Evolutionary conservation across 2,888 invertebrate species (phyloP), one percentile per base, ranked within the genome.

Genomic region (Ptychoptera albimana): DNA sequence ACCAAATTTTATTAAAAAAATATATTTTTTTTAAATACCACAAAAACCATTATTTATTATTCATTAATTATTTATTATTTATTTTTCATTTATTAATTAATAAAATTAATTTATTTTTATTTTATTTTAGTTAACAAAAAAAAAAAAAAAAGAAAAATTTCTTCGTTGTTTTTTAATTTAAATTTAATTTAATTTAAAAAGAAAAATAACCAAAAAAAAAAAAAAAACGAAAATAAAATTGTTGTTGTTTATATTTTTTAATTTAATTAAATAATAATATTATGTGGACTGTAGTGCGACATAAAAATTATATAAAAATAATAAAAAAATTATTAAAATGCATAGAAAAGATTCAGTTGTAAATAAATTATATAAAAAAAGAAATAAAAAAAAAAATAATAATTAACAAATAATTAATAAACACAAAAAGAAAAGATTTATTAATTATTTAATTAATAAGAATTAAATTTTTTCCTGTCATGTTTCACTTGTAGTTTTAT

Each of bases 331-430:
- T 32, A n/a, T 9, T 32, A 10, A 43, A 37, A 43, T 43, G 43
- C 43, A 43, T 37, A 43, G 43, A 43, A 43, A 43, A 43, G 43
- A 43, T 37, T 43, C 43, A 43, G 43, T 43, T 43, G 43, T 43
- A 43, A 43, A 37, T 43, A 43, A 32, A 43, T 31, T 9, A 37
- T 23, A n/a, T n/a, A n/a, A n/a, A n/a, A n/a, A n/a, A n/a, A n/a
- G n/a, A 6, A n/a, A 35, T 8, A 3, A 12, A n/a, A 35, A 35
- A n/a, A 35, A 35, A 35, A 35, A 35, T 6, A 35, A 35, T 35
- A 3, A n/a, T 12, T 6, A 12, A 12, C 3, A 12, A 12, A 13
- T 35, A 12, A 35, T 35, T 35, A n/a, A 35, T 13, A 35, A 23
- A 23, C 23, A 23, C 23, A 23, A 23, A 23, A 23, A 23, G 23